A percentile compares a stretch with the other conserved stretches of the same genome.
These are phyloP conservation scores for Panthera uncia DNA, from an alignment of 2,113 vertebrate species.

Conservation along the genomic window DNA sequence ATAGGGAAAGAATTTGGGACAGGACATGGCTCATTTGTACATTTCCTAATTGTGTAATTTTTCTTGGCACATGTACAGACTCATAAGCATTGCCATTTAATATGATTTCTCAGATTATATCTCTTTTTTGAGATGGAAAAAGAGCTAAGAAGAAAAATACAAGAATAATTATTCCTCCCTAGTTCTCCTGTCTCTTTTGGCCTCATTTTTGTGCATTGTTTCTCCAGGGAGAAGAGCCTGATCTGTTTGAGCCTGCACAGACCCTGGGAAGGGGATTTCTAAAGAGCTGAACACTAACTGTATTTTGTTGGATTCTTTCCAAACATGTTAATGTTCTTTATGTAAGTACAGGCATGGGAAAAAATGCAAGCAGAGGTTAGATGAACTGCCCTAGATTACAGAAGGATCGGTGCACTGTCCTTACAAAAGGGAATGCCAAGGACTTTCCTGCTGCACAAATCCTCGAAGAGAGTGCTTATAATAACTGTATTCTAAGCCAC, in stretches of 20 bases:
- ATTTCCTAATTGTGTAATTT: background rate
- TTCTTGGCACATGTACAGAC: background rate
- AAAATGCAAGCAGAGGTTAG: background rate
- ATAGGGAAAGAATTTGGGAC: background rate
- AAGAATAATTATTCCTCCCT: background rate
- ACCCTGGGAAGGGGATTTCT: background rate
- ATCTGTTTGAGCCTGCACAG: background rate
- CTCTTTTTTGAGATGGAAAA: background rate
- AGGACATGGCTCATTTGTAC: background rate
- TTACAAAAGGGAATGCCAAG: background rate
- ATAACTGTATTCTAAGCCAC: background rate
- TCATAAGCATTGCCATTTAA: background rate
- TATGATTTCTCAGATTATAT: background rate
- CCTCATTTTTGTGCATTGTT: background rate
- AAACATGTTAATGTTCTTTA: background rate
- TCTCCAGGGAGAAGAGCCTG: background rate
- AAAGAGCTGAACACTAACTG: background rate
- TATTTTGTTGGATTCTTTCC: background rate
- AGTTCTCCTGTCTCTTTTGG: background rate
- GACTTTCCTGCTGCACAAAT: background rate
- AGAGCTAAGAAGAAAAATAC: background rate
- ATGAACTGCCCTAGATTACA: background rate
- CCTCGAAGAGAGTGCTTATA: background rate
- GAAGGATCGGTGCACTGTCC: background rate
- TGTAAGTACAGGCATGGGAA: background rate